Base-by-base conservation (phyloP, 2,888 invertebrate species). In the Acanthopleura granulata region DNA sequence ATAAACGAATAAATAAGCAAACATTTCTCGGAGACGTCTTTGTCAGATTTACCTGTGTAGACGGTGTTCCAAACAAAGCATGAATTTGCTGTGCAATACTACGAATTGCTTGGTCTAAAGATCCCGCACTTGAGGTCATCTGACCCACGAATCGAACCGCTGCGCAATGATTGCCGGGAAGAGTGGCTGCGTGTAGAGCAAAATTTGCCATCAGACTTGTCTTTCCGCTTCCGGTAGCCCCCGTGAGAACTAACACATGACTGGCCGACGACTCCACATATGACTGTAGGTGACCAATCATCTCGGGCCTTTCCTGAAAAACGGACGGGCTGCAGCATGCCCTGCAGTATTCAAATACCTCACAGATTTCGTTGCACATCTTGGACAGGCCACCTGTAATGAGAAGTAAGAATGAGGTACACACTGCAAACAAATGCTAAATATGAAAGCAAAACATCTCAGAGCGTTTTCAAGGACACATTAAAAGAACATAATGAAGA, bases 141-240 rank as follows among this genome's bases (percentile, higher is more conserved):
- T 12, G 6, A 40, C 4, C 40, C 18, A 57, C 57, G 22, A 57
- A 57, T 1, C 57, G 57, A n/a, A 57, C 22, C 57, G 12, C 57
- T 6, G 57, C 22, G 57, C n/a, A 57, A 57, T 57, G 57, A 1
- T 4, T 57, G 18, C 12, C n/a, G 3, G 22, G 22, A 18, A n/a
- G 18, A 18, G 57, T 57, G 3, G 57, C 3, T 57, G n/a, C 12
- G 57, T 57, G 57, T 22, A 57, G 22, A 1, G 29, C 66, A 22
- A 66, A 22, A 1, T 75, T 62, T 0, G 75, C 61, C 3, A 72
- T 66, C 22, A 75, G 27, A 61, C 62, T 74, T 29, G 50, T 49
- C 66, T 72, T 71, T 25, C 75, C 77, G 27, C 69, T 50, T 50
- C 77, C 77, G 18, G 69, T 15, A n/a, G 57, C 30, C 0, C 77